Evolutionary conservation across 2,888 invertebrate genomes (phyloP).

Genomic region (Meghimatium bilineatum): DNA sequence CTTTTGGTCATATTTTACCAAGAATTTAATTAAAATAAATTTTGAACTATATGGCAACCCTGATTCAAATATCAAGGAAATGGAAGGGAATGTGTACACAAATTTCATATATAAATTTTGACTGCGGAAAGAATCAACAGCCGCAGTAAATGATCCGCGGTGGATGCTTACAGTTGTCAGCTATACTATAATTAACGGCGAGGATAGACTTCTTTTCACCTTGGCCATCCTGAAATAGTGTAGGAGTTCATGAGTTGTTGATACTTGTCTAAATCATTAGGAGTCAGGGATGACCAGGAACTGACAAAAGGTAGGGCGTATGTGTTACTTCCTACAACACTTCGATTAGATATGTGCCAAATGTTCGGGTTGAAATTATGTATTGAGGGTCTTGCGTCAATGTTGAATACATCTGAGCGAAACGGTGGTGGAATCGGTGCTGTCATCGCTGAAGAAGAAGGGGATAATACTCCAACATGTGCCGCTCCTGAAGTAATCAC

Average conservation of each 20-base stretch:
- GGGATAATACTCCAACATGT: neutral
- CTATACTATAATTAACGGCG: neutral
- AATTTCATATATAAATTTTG: no score
- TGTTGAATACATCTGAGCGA: slow-evolving; percentile 38
- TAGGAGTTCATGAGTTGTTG: slow-evolving; percentile 70
- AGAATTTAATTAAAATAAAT: no score
- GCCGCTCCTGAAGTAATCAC: neutral
- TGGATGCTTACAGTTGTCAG: no score
- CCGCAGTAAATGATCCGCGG: no score
- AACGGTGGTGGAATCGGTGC: slow-evolving; percentile 24
- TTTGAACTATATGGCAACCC: no score
- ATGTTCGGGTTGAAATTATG: neutral
- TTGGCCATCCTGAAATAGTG: slow-evolving; percentile 62
- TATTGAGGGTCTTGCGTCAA: neutral
- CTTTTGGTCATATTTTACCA: no score
- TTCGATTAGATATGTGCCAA: slow-evolving; percentile 51
- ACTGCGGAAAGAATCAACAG: no score
- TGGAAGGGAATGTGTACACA: no score
- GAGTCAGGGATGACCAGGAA: slow-evolving; percentile 60
- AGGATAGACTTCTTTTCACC: slow-evolving; percentile 40
- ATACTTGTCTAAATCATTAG: slow-evolving; percentile 72
- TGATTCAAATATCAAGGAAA: no score
- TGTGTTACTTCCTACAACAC: slow-evolving; percentile 57
- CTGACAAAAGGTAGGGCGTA: slow-evolving; percentile 62
- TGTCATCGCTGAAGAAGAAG: slow-evolving; percentile 9